phyloP scores from a whole-genome alignment of 1,140 invertebrate species.

The Heterodera schachtii region DNA sequence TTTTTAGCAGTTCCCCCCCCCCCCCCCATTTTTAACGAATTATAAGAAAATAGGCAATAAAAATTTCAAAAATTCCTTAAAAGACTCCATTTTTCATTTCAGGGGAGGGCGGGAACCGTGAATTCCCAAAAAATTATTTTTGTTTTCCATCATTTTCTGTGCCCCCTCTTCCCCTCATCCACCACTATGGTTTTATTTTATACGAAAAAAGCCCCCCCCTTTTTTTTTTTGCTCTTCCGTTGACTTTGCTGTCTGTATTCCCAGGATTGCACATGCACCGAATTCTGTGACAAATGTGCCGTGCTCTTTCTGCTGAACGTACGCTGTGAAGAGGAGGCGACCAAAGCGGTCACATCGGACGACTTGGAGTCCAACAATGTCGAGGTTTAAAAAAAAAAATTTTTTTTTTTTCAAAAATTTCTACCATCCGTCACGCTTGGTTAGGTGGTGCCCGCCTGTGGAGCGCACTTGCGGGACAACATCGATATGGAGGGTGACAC shows the following conservation, averaged over 20 bases:
- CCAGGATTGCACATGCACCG: slow-evolving; percentile 81
- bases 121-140: slow-evolving; percentile 12
- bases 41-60: no score
- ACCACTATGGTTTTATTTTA: no score
- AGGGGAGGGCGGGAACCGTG: no score
- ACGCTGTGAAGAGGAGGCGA: slow-evolving; percentile 88
- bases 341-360: slow-evolving; percentile 90
- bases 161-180: no score
- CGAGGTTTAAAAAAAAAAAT: slow-evolving; percentile 31
- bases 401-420: neutral
- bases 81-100: no score
- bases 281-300: slow-evolving; percentile 95
- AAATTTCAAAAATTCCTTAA: no score
- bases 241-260: no score
- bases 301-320: slow-evolving; percentile 97
- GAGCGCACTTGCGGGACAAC: slow-evolving; percentile 38
- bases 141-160: neutral
- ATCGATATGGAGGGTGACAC: slow-evolving; percentile 45
- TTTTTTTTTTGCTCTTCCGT: no score
- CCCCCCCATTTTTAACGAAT: no score
- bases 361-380: slow-evolving; percentile 89
- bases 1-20: no score
- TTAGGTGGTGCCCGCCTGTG: slow-evolving; percentile 55
- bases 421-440: no score
- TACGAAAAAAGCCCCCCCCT: no score